Conservation (phyloP, 1,140 invertebrate genomes). For the Zaprionus ornatus region DNA sequence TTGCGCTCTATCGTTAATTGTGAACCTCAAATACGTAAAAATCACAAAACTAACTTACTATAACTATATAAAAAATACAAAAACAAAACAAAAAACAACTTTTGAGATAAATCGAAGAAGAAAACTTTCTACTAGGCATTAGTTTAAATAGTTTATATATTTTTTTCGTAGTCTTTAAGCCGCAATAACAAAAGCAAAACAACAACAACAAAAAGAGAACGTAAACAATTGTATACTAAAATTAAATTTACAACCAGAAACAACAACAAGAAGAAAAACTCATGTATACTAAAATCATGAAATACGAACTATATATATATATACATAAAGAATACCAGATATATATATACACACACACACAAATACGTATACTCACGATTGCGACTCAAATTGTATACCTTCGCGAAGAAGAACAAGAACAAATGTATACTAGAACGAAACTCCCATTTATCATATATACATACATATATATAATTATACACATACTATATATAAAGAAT, state of each 20-base stretch:
- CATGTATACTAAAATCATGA: constrained; percentile 19
- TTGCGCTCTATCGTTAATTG: constrained; percentile 46
- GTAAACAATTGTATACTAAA: constrained; percentile 59
- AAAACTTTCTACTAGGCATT: constrained; percentile 49
- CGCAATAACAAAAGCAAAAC: constrained; percentile 30
- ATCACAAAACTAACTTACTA: constrained; percentile 22
- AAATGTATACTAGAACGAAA: constrained; percentile 54
- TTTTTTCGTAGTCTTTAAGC: constrained; percentile 54
- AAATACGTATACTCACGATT: constrained; percentile 36
- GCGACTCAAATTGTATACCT: constrained; percentile 39
- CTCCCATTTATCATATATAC: constrained; percentile 45
- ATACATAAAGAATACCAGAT: background rate
- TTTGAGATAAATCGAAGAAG: constrained; percentile 15
- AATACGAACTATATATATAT: constrained; percentile 18
- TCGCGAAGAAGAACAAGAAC: constrained; percentile 31
- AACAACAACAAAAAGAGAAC: constrained; percentile 12
- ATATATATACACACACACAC: constrained; percentile 22
- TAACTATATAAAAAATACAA: background rate
- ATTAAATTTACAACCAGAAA: constrained; percentile 45
- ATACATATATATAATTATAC: constrained; percentile 23
- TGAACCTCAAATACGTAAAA: constrained; percentile 59
- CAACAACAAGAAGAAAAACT: constrained; percentile 5
- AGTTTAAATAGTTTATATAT: constrained; percentile 59
- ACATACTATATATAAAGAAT: constrained; percentile 1
- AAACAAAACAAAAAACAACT: constrained; percentile 18